Conservation (phyloP, 2,888 invertebrate genomes). For the Campopleginae sp. region DNA sequence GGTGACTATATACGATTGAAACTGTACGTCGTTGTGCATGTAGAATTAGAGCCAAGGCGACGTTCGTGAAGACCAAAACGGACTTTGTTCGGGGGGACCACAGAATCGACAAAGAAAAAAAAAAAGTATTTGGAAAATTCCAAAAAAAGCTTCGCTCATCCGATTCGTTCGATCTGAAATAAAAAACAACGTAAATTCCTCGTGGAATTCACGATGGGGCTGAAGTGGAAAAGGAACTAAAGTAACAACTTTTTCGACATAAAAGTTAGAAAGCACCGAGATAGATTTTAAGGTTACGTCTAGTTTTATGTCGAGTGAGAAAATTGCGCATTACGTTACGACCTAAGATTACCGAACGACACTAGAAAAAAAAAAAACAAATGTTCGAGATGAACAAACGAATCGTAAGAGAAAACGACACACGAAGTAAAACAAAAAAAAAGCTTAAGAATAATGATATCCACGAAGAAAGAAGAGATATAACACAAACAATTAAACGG, state of each 20-base stretch:
- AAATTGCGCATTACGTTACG: conserved; percentile 66
- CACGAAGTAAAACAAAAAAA: conserved; percentile 29
- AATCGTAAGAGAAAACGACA: neutral
- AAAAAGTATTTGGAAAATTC: conserved; percentile 48
- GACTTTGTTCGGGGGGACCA: conserved; percentile 63
- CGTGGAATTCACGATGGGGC: neutral
- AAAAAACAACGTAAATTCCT: neutral
- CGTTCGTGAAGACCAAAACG: conserved; percentile 37
- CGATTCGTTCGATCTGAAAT: conserved; percentile 33
- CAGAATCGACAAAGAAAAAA: conserved; percentile 22
- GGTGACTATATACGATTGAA: conserved; percentile 33
- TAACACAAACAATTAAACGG: conserved; percentile 27
- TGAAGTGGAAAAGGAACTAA: conserved; percentile 1
- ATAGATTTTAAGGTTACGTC: conserved; percentile 59
- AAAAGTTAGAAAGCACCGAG: conserved; percentile 62
- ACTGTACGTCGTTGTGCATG: conserved; percentile 53
- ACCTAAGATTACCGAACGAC: conserved; percentile 46
- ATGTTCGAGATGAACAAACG: conserved; percentile 6
- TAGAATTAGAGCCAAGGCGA: conserved; percentile 14
- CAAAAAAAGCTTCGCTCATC: conserved; percentile 43
- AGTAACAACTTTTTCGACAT: conserved; percentile 21
- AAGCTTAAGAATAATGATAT: conserved; percentile 37
- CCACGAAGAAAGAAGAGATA: conserved; percentile 21
- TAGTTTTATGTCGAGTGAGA: conserved; percentile 63
- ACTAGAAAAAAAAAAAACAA: conserved; percentile 20